Evolutionary conservation across 1,140 invertebrate species (phyloP), one percentile per base, ranked within the genome.

Genomic region (fruit fly (Drosophila melanogaster)): DNA sequence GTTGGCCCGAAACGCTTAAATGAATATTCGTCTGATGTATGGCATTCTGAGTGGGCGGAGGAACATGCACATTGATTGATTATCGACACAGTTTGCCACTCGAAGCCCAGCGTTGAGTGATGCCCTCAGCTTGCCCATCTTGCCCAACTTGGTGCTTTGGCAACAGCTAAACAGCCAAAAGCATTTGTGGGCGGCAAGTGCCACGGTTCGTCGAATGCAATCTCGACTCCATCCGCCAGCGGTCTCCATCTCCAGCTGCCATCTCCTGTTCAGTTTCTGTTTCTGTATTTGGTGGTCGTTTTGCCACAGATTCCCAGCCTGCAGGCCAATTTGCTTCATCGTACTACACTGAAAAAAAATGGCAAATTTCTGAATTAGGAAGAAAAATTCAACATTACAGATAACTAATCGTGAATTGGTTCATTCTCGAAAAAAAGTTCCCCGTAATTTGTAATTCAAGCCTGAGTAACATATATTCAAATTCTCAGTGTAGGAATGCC

Each of bases 61-160:
- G 30, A 70, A 58, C 51, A 60, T 47, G 58, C 54, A 56, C 60
- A 55, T 66, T 83, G 83, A 83, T 87, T 87, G 83, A 87, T 87
- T 87, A 87, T 77, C 76, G 71, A 87, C 83, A 87, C 61, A 60
- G 79, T 76, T 87, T 69, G 53, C 55, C 83, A 86, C 83, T 86
- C 69, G 40, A 75, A 79, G 55, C 17, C 58, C 11, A 46, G 17
- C 72, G 59, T 33, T 71, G 74, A 85, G 77, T 86, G 78, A 85
- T 86, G 81, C 69, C 35, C 57, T 49, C 14, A 44, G 43, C 47
- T 17, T 30, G n/a, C 33, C 30, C 33, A 24, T 14, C 57, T 55
- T 19, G 41, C 38, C 26, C 10, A 30, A 43, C 44, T 19, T 37
- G 59, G 38, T 57, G 47, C 47, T 51, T 33, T 33, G 47, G 47